phyloP scores from a whole-genome alignment of 2,888 invertebrate genomes.

The Trichogramma evanescens region DNA sequence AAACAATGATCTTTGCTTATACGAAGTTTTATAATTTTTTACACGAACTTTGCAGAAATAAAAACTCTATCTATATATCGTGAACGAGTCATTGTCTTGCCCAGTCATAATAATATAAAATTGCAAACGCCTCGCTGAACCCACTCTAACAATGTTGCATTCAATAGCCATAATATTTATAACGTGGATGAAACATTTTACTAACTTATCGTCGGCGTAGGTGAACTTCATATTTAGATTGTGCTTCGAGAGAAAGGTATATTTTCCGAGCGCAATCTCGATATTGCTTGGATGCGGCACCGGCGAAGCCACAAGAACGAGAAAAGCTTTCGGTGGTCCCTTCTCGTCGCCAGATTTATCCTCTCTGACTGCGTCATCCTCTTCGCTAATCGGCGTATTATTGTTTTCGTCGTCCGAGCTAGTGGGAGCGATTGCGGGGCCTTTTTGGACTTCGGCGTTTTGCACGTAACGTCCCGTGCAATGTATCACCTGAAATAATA shows the following conservation, averaged over 20 bases:
- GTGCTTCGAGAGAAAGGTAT: slow-evolving; percentile 87
- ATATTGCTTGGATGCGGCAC: slow-evolving; percentile 88
- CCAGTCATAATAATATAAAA: too few species aligned
- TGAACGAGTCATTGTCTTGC: too few species aligned
- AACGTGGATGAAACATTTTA: slow-evolving; percentile 25
- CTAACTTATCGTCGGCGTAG: slow-evolving; percentile 88
- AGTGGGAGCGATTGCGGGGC: slow-evolving; percentile 46
- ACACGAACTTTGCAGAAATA: too few species aligned
- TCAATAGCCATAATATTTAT: too few species aligned
- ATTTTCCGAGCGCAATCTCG: slow-evolving; percentile 79
- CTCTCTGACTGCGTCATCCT: slow-evolving; percentile 32
- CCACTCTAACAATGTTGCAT: too few species aligned
- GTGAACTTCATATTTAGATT: slow-evolving; percentile 91
- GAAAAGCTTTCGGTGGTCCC: slow-evolving; percentile 47
- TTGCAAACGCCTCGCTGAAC: too few species aligned
- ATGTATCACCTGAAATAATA: slow-evolving; percentile 70
- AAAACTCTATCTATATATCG: too few species aligned
- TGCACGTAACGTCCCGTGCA: slow-evolving; percentile 64
- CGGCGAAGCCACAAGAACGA: slow-evolving; percentile 72
- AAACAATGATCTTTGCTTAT: too few species aligned
- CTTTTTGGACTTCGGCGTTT: too few species aligned
- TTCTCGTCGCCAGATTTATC: slow-evolving; percentile 20
- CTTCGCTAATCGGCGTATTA: slow-evolving; percentile 22
- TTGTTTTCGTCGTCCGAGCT: slow-evolving; percentile 27
- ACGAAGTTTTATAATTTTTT: too few species aligned